Conservation (phyloP, 1,140 invertebrate species). For the Rhynchophorus ferrugineus region DNA sequence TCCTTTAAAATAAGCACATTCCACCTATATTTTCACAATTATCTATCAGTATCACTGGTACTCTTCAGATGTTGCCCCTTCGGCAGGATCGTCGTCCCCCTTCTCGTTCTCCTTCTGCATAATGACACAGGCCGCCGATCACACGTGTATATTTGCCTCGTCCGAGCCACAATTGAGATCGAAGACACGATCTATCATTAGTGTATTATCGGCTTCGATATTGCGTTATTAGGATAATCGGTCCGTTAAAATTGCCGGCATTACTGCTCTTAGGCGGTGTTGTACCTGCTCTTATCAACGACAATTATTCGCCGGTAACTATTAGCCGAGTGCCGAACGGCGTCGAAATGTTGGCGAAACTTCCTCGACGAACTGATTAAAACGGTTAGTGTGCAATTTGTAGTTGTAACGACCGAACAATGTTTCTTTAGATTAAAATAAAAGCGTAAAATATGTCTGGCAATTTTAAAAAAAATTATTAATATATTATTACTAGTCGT, state of each 20-base stretch:
- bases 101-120: not conserved
- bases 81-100: too few relatives aligned
- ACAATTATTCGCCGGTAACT: conserved; percentile 1
- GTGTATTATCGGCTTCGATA: conserved; percentile 5
- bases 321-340: too few relatives aligned
- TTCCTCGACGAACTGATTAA: not conserved
- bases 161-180: not conserved
- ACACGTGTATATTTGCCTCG: conserved; percentile 5
- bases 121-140: conserved; percentile 1
- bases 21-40: too few relatives aligned
- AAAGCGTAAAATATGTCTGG: too few relatives aligned
- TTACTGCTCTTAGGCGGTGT: conserved; percentile 3
- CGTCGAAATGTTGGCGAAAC: not conserved
- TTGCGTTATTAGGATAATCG: conserved; percentile 8
- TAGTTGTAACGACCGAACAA: too few relatives aligned
- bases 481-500: too few relatives aligned
- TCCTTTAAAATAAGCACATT: too few relatives aligned
- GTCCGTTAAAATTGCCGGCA: not conserved
- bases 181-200: not conserved
- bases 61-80: too few relatives aligned
- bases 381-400: too few relatives aligned
- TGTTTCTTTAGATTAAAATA: too few relatives aligned
- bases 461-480: too few relatives aligned
- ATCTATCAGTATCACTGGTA: too few relatives aligned
- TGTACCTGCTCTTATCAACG: conserved; percentile 3